Evolutionary conservation across 1,140 invertebrate genomes (phyloP).

Genomic region (Hormaphis cornu): DNA sequence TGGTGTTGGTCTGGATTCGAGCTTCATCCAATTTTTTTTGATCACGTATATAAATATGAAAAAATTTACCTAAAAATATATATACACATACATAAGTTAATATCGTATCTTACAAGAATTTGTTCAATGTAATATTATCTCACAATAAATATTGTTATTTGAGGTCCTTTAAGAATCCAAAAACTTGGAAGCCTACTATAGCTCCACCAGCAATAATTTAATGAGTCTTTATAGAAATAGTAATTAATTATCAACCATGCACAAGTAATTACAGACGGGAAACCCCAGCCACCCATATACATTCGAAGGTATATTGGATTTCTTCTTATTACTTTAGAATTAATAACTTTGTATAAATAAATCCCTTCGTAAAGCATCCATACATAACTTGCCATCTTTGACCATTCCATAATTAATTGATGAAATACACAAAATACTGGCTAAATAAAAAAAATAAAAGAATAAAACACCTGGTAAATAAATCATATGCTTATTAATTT

Average conservation of each 20-base stretch:
- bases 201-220: conserved; percentile 67
- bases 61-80: conserved; percentile 11
- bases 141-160: conserved; percentile 65
- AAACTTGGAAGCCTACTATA: conserved; percentile 71
- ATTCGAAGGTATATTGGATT: conserved; percentile 18
- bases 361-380: conserved; percentile 92
- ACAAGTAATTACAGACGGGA: conserved; percentile 60
- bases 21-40: not conserved
- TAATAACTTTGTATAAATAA: conserved; percentile 76
- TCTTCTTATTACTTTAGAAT: conserved; percentile 44
- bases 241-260: conserved; percentile 61
- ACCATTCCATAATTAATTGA: conserved; percentile 74
- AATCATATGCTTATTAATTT: not conserved
- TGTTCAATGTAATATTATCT: too few species aligned
- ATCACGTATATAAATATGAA: conserved; percentile 9
- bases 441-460: too few species aligned
- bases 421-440: conserved; percentile 67
- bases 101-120: too few species aligned
- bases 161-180: conserved; percentile 79
- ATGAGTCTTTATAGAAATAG: conserved; percentile 41
- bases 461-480: too few species aligned
- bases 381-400: conserved; percentile 80
- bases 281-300: conserved; percentile 63
- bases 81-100: not conserved
- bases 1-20: conserved; percentile 18